Percentiles rank a stretch among this genome's conserved stretches.
These are phyloP conservation scores for Plestiodon gilberti DNA, from an alignment of 2,113 vertebrate genomes.

Conservation along the genomic window DNA sequence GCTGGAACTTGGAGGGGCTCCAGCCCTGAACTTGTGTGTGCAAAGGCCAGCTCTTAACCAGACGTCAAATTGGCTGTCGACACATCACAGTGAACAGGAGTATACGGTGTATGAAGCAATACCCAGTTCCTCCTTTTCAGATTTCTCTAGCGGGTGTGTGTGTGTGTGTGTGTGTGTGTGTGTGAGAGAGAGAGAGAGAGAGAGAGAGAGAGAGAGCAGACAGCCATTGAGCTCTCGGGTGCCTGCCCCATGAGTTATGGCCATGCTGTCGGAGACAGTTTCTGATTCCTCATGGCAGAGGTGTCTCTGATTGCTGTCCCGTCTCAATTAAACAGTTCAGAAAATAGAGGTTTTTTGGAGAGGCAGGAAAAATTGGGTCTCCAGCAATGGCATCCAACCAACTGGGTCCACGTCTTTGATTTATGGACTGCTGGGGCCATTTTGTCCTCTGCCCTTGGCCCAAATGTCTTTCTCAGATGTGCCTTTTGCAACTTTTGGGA, in stretches of 20 bases:
- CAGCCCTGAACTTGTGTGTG: not conserved
- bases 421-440: conserved; percentile 5
- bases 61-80: not conserved
- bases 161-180: too few species aligned
- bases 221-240: not conserved
- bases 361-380: conserved; percentile 2
- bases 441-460: conserved; percentile 32
- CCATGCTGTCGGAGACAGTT: not conserved
- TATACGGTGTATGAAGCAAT: not conserved
- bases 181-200: too few species aligned
- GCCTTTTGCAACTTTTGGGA: conserved; percentile 1
- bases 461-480: conserved; percentile 25
- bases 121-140: conserved; percentile 13
- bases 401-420: conserved; percentile 17
- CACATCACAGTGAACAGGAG: not conserved
- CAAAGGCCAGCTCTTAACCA: not conserved
- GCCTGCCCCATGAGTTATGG: not conserved
- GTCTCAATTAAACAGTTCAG: conserved; percentile 30
- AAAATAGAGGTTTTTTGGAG: not conserved
- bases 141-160: not conserved
- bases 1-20: too few species aligned
- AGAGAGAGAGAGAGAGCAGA: not conserved
- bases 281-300: conserved; percentile 24
- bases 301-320: conserved; percentile 24
- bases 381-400: not conserved